phyloP scores from a whole-genome alignment of 2,113 vertebrate genomes.

The Sylvietta virens region DNA sequence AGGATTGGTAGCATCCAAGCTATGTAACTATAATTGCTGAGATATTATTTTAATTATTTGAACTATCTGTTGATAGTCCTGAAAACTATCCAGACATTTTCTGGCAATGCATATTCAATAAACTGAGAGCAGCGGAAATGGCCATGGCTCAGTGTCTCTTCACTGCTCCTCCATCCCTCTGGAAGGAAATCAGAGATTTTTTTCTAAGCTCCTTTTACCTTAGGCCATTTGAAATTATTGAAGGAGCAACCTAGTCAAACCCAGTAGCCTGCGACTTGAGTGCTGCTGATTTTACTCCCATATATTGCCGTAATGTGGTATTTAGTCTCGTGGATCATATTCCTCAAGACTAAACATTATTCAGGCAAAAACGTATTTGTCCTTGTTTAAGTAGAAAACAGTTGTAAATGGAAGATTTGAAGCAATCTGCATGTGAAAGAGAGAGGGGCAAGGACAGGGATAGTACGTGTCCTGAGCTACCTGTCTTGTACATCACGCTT shows the following conservation, averaged over 20 bases:
- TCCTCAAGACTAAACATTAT: neutral
- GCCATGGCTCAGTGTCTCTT: neutral
- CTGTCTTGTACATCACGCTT: neutral
- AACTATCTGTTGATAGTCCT: neutral
- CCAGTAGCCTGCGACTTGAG: neutral
- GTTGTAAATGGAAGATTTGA: neutral
- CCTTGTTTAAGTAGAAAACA: neutral
- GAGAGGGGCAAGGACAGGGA: neutral
- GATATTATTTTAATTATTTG: neutral
- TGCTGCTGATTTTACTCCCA: neutral
- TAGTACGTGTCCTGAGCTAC: neutral
- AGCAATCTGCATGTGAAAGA: neutral
- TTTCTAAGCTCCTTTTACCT: conserved; percentile 11
- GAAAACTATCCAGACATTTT: neutral
- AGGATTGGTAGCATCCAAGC: neutral
- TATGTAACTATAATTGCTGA: neutral
- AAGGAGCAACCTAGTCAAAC: neutral
- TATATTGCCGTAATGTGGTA: neutral
- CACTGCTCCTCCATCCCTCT: neutral
- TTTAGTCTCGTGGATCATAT: neutral
- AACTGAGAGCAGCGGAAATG: neutral
- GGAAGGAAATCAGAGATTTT: neutral
- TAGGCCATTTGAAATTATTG: neutral
- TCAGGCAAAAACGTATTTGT: neutral
- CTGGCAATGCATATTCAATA: neutral